A percentile compares a stretch with the other conserved stretches of the same genome.
Evolutionary conservation across 2,113 vertebrate species (phyloP).

Genomic region (Bos indicus): DNA sequence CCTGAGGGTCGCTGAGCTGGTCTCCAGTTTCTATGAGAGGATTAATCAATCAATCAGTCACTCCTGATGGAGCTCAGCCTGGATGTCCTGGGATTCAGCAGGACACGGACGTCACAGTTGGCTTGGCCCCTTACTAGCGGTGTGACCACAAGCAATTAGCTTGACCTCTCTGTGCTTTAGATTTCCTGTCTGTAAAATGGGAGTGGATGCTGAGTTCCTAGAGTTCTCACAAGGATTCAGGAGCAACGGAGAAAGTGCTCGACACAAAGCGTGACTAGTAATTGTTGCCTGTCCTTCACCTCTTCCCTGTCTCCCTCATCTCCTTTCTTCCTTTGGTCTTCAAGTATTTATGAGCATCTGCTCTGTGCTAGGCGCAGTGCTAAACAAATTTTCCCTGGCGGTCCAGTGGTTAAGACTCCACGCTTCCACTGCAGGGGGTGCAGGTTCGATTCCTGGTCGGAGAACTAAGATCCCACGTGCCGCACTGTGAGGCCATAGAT

Average conservation of each 20-base stretch:
- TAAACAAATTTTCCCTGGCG: not conserved
- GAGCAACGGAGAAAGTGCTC: not conserved
- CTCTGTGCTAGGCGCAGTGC: not conserved
- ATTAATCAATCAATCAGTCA: not conserved
- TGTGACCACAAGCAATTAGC: not conserved
- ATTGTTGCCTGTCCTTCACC: not conserved
- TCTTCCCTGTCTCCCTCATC: not conserved
- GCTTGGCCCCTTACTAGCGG: accelerated
- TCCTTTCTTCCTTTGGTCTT: not conserved
- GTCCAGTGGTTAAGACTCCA: not conserved
- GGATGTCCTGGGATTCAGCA: not conserved
- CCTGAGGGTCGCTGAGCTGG: not conserved
- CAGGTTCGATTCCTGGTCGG: not conserved
- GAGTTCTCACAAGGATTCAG: not conserved
- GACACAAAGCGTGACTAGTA: too few relatives aligned
- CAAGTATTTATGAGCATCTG: not conserved
- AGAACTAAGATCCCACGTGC: not conserved
- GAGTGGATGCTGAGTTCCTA: accelerated
- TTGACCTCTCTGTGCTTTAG: not conserved
- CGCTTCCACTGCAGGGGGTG: not conserved
- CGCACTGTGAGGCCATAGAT: not conserved
- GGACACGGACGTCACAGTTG: too few relatives aligned
- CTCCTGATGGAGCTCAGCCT: not conserved
- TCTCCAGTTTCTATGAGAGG: not conserved
- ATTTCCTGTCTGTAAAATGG: not conserved